A percentile compares a stretch with the other conserved stretches of the same genome.
Conservation (phyloP, 2,113 vertebrate genomes). For the Felis chaus region DNA sequence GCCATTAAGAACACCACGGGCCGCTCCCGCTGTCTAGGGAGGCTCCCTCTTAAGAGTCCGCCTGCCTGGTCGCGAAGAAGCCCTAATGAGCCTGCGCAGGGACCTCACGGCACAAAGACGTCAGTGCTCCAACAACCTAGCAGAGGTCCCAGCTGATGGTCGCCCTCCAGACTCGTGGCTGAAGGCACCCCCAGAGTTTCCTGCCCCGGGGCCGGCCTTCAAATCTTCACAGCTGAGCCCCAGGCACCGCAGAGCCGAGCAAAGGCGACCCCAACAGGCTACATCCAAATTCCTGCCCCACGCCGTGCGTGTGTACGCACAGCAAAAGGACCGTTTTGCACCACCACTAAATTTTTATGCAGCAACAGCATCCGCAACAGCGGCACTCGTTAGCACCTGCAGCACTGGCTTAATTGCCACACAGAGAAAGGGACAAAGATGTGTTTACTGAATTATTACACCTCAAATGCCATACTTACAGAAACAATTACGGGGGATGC, state of each 20-base stretch:
- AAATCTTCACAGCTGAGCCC: not conserved
- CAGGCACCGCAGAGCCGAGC: not conserved
- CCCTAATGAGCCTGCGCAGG: not conserved
- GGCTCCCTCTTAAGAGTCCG: not conserved
- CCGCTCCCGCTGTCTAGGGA: not conserved
- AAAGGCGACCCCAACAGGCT: not conserved
- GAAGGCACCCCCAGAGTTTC: not conserved
- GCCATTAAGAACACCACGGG: not conserved
- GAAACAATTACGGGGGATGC: not conserved
- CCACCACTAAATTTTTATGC: not conserved
- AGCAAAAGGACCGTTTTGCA: not conserved
- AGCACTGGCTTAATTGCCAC: not conserved
- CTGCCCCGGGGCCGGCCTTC: not conserved
- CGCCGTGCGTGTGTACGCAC: not conserved
- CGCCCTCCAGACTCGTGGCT: not conserved
- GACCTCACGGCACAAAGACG: not conserved
- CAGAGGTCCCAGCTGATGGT: not conserved
- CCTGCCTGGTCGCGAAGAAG: not conserved
- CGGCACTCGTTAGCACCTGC: not conserved
- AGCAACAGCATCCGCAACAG: not conserved
- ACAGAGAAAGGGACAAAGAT: not conserved
- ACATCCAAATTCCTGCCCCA: not conserved
- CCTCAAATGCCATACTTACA: not conserved
- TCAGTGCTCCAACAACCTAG: not conserved
- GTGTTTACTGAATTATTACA: not conserved